phyloP scores from a whole-genome alignment of 2,888 invertebrate genomes.

The Calephelis perditalis region DNA sequence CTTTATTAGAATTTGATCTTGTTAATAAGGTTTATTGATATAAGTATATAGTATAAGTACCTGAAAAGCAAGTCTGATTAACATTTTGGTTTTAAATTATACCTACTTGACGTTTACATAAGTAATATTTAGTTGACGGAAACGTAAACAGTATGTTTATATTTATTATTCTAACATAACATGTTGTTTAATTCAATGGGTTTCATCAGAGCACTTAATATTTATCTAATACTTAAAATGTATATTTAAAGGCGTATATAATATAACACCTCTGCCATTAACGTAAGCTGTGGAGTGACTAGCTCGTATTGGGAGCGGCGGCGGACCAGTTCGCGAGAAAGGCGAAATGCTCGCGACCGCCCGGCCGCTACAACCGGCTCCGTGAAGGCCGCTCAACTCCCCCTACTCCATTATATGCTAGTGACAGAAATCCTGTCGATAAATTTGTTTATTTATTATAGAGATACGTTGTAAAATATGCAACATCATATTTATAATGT shows the following conservation, averaged over 20 bases:
- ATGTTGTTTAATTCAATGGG: too few relatives aligned
- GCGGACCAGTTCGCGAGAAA: slow-evolving; percentile 65
- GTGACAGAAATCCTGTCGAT: slow-evolving; percentile 59
- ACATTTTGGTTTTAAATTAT: too few relatives aligned
- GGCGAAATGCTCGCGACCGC: slow-evolving; percentile 69
- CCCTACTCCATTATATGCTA: slow-evolving; percentile 55
- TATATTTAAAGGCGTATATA: not conserved
- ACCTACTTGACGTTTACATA: too few relatives aligned
- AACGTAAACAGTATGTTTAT: too few relatives aligned
- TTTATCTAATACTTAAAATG: not conserved
- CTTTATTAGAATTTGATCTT: too few relatives aligned
- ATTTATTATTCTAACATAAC: too few relatives aligned
- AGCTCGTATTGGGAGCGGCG: slow-evolving; percentile 53
- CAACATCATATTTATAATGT: slow-evolving; percentile 5
- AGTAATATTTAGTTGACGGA: too few relatives aligned
- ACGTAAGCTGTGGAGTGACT: slow-evolving; percentile 27
- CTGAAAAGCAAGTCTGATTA: too few relatives aligned
- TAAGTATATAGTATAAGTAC: too few relatives aligned
- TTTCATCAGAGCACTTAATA: too few relatives aligned
- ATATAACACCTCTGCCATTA: slow-evolving; percentile 15
- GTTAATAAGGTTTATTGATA: too few relatives aligned
- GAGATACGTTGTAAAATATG: slow-evolving; percentile 1
- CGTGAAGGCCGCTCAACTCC: slow-evolving; percentile 68
- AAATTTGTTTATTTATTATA: slow-evolving; percentile 28
- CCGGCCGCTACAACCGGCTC: slow-evolving; percentile 71